Evolutionary conservation across 2,113 vertebrate species (phyloP).

Genomic region (Xenopus laevis): DNA sequence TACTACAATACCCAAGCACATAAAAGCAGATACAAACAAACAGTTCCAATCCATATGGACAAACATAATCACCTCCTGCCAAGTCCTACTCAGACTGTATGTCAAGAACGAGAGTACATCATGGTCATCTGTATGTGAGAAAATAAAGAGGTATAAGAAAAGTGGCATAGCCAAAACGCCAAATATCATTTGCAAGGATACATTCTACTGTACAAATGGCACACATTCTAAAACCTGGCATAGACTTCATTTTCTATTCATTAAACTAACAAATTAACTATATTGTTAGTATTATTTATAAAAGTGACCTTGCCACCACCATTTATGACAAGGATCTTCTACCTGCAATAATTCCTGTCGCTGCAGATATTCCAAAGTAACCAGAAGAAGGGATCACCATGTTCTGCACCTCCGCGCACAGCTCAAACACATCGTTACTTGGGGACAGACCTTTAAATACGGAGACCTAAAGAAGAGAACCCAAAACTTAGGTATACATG

Average conservation of each 20-base stretch:
- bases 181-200: too few relatives aligned
- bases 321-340: too few relatives aligned
- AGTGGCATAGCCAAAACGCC: not conserved
- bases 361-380: constrained; percentile 57
- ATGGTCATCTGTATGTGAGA: constrained; percentile 51
- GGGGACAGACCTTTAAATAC: constrained; percentile 43
- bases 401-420: constrained; percentile 46
- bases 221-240: too few relatives aligned
- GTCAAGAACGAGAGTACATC: constrained; percentile 56
- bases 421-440: constrained; percentile 23
- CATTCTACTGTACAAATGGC: too few relatives aligned
- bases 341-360: constrained; percentile 55
- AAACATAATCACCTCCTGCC: constrained; percentile 44
- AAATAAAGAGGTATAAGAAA: not conserved
- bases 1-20: too few relatives aligned
- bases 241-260: too few relatives aligned
- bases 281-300: too few relatives aligned
- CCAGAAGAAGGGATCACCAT: constrained; percentile 51
- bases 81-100: constrained; percentile 51
- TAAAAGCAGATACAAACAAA: too few relatives aligned
- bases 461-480: constrained; percentile 37
- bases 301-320: too few relatives aligned
- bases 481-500: too few relatives aligned
- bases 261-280: too few relatives aligned
- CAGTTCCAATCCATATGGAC: too few relatives aligned